These are phyloP conservation scores for Todiramphus chloris DNA, from an alignment of 2,113 vertebrate species.

Conservation along the genomic window DNA sequence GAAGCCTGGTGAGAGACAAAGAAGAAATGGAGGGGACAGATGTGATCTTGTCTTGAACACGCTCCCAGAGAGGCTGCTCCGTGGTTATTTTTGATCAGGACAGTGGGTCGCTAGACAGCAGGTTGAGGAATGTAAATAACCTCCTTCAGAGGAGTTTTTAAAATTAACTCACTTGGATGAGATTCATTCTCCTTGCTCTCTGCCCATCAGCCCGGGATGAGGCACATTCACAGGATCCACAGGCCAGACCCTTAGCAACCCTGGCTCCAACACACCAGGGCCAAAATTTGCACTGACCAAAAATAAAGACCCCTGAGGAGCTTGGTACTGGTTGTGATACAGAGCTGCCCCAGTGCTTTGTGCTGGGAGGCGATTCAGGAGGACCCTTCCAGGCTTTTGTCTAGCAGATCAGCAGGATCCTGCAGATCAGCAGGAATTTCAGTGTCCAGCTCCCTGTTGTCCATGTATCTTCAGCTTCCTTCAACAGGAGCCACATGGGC, in stretches of 20 bases:
- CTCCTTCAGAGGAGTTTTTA: neutral
- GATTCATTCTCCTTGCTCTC: too few relatives aligned
- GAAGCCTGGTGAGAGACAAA: neutral
- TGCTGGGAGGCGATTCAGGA: neutral
- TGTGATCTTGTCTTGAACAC: neutral
- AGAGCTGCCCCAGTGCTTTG: neutral
- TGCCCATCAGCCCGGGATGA: accelerated
- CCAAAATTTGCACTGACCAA: neutral
- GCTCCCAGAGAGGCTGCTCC: neutral
- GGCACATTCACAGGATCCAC: accelerated
- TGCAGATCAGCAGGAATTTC: neutral
- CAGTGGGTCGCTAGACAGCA: neutral
- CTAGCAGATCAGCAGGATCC: neutral
- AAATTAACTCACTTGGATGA: neutral
- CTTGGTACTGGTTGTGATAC: accelerated
- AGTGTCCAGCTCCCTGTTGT: neutral
- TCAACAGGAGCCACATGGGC: accelerated
- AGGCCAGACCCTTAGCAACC: neutral
- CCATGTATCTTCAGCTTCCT: neutral
- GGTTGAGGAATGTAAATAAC: neutral
- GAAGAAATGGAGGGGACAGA: neutral
- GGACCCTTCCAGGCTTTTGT: neutral
- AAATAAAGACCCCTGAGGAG: neutral
- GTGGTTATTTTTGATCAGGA: neutral
- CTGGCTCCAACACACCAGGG: accelerated